Evolutionary conservation across 2,888 invertebrate genomes (phyloP).

Genomic region (Mycalesis mineus): DNA sequence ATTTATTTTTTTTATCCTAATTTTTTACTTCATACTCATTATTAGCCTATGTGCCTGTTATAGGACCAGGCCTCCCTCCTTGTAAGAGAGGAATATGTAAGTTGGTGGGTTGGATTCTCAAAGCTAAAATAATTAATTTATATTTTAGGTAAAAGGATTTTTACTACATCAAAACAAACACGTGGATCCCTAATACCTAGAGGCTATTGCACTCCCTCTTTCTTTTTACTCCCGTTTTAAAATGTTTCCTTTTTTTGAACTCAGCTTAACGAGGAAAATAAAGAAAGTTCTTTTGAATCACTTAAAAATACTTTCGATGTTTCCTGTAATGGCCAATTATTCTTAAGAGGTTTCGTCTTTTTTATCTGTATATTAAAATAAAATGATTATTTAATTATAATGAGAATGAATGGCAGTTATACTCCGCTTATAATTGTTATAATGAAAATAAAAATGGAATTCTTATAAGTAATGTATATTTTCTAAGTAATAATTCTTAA

Average conservation of each 20-base stretch:
- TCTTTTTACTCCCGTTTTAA: neutral
- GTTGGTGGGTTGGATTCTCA: too few species aligned
- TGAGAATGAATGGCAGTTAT: neutral
- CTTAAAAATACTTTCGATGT: neutral
- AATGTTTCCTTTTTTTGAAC: neutral
- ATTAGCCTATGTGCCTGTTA: too few species aligned
- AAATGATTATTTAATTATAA: neutral
- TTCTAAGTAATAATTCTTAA: too few species aligned
- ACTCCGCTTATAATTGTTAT: too few species aligned
- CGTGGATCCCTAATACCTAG: slow-evolving; percentile 4
- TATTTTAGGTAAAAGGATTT: too few species aligned
- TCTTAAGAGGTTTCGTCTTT: neutral
- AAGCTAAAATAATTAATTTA: too few species aligned
- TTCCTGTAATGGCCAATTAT: neutral
- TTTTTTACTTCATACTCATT: too few species aligned
- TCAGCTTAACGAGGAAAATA: neutral
- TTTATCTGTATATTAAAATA: neutral
- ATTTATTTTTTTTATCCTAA: too few species aligned
- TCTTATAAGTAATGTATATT: too few species aligned
- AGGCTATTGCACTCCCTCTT: neutral
- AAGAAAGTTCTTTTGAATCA: neutral
- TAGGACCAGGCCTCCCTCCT: too few species aligned
- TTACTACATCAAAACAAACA: neutral
- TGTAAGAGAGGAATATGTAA: too few species aligned
- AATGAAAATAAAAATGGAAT: too few species aligned